Percentiles rank a stretch among this genome's conserved stretches.
Conservation (phyloP, 2,888 invertebrate genomes). For the Polyommatus icarus region DNA sequence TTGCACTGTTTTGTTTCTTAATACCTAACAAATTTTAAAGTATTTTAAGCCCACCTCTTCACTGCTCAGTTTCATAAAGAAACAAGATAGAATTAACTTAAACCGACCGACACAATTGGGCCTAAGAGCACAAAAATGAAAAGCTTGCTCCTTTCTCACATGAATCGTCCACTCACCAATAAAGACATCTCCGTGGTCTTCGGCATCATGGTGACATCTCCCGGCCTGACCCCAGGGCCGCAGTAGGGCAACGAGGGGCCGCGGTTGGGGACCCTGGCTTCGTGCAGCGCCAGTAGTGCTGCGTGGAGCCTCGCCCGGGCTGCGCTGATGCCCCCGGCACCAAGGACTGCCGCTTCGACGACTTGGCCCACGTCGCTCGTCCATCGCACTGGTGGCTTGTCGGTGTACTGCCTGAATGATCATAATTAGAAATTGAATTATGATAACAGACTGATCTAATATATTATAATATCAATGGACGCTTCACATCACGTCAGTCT, state of each 20-base stretch:
- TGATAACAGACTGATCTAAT: neutral
- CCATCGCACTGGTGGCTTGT: constrained; percentile 53
- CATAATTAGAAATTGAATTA: neutral
- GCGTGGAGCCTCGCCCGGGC: constrained; percentile 70
- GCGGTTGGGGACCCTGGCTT: constrained; percentile 60
- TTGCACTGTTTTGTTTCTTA: too few relatives aligned
- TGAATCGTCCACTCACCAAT: constrained; percentile 54
- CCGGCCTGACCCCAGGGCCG: constrained; percentile 77
- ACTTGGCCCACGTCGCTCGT: constrained; percentile 79
- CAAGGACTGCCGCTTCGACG: constrained; percentile 78
- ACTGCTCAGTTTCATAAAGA: too few relatives aligned
- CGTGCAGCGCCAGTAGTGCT: constrained; percentile 62
- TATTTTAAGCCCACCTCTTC: too few relatives aligned
- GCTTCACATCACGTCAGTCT: constrained; percentile 5
- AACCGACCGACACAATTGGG: too few relatives aligned
- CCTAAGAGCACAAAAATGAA: too few relatives aligned
- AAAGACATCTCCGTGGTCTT: constrained; percentile 76
- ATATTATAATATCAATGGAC: neutral
- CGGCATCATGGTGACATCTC: constrained; percentile 77
- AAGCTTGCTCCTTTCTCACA: neutral
- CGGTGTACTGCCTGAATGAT: constrained; percentile 35
- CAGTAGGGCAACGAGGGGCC: constrained; percentile 82
- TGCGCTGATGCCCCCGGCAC: constrained; percentile 68
- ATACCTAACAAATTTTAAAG: too few relatives aligned
- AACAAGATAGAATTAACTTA: too few relatives aligned